Evolutionary conservation across 2,797 vertebrate genomes (phyloP), one percentile per base, ranked within the genome.

Genomic region (Pangasius krempfi): DNA sequence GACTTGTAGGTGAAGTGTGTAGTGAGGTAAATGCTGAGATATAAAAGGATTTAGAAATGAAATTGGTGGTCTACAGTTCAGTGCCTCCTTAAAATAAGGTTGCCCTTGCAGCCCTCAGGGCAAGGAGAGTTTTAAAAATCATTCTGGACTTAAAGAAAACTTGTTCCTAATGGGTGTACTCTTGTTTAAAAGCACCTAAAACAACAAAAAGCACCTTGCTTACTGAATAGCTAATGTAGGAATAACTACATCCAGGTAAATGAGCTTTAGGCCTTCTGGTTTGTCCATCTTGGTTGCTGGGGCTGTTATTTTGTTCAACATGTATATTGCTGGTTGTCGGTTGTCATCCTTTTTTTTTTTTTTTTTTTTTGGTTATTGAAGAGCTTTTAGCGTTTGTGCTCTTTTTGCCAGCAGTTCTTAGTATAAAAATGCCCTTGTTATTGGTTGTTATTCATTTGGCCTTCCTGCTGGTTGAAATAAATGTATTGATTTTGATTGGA

Each of bases 1-100:
- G 52, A 80, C 37, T 80, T 80, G 14, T 12, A 37, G 30, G 60
- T 50, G 12, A 86, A 9, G 58, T n/a, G 33, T 68, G 30, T 83
- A 27, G 73, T 81, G 52, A 87, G 58, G 22, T 44, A 25, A 84
- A 62, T 27, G 14, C 5, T 76, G 44, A 33, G 84, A 88, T 58
- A 60, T 13, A 80, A 30, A 83, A 68, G 22, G 47, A 52, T 50
- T 0, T 40, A 56, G 37, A 87, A 44, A 64, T 54, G 12, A 75
- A 66, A 54, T 20, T 68, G 50, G 5, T 30, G 72, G 25, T 62
- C 70, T 62, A 12, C 22, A 16, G 10, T 58, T 60, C 60, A 79
- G 60, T 70, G 60, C 50, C 47, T 78, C 16, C 47, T 66, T 33
- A 86, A 82, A 68, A 20, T 30, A 60, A 33, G 27, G 79, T 50